Evolutionary conservation across 2,113 vertebrate species (phyloP).

Genomic region (Varanus komodoensis): DNA sequence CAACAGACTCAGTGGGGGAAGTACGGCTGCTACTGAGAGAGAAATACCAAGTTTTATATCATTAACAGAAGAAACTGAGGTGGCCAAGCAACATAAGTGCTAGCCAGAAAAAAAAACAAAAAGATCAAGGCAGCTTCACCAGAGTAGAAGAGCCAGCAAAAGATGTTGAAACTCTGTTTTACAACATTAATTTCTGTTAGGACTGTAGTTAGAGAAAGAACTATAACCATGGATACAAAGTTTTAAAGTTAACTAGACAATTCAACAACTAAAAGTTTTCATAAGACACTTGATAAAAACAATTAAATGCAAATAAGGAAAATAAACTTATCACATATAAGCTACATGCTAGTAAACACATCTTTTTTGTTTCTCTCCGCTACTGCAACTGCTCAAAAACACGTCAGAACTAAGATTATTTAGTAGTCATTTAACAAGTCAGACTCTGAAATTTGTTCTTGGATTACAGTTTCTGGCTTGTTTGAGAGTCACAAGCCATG

Average conservation of each 20-base stretch:
- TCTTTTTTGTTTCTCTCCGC: too few species aligned
- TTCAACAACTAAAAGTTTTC: neutral
- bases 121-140: neutral
- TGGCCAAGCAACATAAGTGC: neutral
- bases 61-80: rapidly evolving
- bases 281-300: neutral
- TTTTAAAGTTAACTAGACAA: neutral
- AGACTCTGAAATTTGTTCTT: too few species aligned
- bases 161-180: neutral
- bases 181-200: conserved; percentile 8
- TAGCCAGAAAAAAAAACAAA: neutral
- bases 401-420: too few species aligned
- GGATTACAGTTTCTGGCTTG: too few species aligned
- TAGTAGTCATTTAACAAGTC: too few species aligned
- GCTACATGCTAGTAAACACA: too few species aligned
- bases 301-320: neutral
- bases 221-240: neutral
- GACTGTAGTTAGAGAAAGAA: conserved; percentile 20
- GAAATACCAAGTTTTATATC: neutral
- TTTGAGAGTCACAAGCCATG: too few species aligned
- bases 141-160: neutral
- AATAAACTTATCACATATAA: too few species aligned
- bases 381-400: too few species aligned
- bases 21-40: neutral
- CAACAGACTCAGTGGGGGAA: neutral